Conservation (phyloP, 2,113 vertebrate genomes). For the Grammomys surdaster region DNA sequence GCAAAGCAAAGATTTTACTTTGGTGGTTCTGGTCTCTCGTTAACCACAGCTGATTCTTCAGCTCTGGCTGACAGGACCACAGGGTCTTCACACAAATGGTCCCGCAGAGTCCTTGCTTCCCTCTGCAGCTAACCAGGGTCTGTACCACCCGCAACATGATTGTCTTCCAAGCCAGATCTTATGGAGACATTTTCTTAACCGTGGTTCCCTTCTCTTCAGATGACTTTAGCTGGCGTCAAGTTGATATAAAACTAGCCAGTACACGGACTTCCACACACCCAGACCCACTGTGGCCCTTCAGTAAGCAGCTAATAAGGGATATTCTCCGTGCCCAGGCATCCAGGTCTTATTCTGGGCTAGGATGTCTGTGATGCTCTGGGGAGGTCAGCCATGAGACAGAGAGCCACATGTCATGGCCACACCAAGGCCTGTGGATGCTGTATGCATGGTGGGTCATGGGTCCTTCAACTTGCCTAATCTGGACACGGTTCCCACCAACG, state of each 20-base stretch:
- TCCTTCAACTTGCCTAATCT: accelerated
- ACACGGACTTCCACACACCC: background rate
- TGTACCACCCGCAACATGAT: no score
- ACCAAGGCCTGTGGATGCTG: accelerated
- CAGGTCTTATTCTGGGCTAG: accelerated
- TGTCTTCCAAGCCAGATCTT: background rate
- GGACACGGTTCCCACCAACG: background rate
- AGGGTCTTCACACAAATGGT: background rate
- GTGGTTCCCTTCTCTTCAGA: background rate
- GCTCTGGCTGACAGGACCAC: background rate
- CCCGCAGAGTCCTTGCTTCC: background rate
- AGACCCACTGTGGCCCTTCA: background rate
- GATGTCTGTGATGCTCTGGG: accelerated
- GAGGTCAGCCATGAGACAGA: background rate
- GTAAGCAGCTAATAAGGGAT: accelerated
- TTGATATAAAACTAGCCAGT: background rate
- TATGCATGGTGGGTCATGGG: accelerated
- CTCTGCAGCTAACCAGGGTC: background rate
- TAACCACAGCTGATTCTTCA: background rate
- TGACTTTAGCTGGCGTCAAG: background rate
- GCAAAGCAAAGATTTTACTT: background rate
- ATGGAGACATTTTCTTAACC: background rate
- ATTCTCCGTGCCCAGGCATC: accelerated
- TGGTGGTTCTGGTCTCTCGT: background rate
- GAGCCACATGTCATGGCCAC: background rate